A percentile compares a stretch with the other conserved stretches of the same genome.
phyloP scores from a whole-genome alignment of 2,888 invertebrate genomes.

The Eulithis testata region DNA sequence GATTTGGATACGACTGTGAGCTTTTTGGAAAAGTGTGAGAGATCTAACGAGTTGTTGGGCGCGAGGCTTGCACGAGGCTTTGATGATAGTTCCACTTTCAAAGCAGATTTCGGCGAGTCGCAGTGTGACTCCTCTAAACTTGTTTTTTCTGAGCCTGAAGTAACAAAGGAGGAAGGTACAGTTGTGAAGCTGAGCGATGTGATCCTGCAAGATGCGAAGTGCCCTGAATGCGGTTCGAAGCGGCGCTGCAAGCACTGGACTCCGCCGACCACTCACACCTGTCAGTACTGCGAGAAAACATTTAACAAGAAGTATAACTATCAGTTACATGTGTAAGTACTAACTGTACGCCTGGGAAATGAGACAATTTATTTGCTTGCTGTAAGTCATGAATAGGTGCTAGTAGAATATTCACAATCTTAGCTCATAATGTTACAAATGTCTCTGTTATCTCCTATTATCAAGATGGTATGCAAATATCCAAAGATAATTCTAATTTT shows the following conservation, averaged over 20 bases:
- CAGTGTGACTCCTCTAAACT: not conserved
- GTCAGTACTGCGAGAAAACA: constrained; percentile 58
- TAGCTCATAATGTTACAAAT: no score
- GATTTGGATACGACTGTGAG: constrained; percentile 59
- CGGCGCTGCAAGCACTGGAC: constrained; percentile 56
- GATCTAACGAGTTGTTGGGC: constrained; percentile 51
- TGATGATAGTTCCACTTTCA: constrained; percentile 18
- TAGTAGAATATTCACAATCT: no score
- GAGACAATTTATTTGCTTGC: no score
- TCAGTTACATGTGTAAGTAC: constrained; percentile 60
- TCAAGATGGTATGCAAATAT: no score
- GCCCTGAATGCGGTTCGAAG: constrained; percentile 53
- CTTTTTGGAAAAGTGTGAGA: constrained; percentile 61
- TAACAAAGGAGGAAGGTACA: constrained; percentile 20
- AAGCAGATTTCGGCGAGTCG: constrained; percentile 6
- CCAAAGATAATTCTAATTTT: no score
- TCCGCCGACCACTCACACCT: constrained; percentile 48
- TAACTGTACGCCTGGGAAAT: not conserved
- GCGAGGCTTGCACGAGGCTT: constrained; percentile 23
- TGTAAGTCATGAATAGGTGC: no score
- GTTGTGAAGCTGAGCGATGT: constrained; percentile 24
- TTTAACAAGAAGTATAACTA: constrained; percentile 65
- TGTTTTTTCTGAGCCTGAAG: not conserved
- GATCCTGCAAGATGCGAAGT: constrained; percentile 33
- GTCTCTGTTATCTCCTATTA: no score